Evolutionary conservation across 2,113 vertebrate genomes (phyloP).

Genomic region (Dicerorhinus sumatrensis): DNA sequence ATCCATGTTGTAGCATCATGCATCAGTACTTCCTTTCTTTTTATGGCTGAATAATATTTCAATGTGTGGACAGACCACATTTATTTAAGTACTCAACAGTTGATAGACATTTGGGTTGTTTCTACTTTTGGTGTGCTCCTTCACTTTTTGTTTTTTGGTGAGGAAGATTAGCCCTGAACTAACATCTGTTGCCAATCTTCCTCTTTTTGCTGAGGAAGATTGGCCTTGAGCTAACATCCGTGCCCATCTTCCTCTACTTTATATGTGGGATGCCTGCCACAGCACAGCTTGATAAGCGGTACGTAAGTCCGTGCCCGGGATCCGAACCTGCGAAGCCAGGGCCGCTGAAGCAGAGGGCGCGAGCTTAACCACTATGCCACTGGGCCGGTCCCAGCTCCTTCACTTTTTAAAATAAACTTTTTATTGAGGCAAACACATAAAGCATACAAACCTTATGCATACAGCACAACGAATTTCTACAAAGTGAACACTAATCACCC

Average conservation of each 20-base stretch:
- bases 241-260: no score
- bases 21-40: not conserved
- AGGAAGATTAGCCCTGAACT: no score
- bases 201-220: no score
- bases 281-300: no score
- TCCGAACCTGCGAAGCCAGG: no score
- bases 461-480: not conserved
- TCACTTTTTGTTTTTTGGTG: not conserved
- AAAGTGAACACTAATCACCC: not conserved
- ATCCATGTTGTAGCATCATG: not conserved
- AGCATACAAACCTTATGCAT: not conserved
- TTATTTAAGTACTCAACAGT: not conserved
- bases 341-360: no score
- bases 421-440: not conserved
- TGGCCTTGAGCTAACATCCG: no score
- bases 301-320: no score
- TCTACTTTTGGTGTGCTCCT: not conserved
- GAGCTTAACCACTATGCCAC: no score
- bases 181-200: no score
- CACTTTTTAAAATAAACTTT: not conserved
- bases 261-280: no score
- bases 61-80: not conserved
- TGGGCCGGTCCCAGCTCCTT: not conserved
- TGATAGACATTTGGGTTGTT: not conserved
- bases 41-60: not conserved